Evolutionary conservation across 2,888 invertebrate species (phyloP).

Genomic region (Leucophora obtusa): DNA sequence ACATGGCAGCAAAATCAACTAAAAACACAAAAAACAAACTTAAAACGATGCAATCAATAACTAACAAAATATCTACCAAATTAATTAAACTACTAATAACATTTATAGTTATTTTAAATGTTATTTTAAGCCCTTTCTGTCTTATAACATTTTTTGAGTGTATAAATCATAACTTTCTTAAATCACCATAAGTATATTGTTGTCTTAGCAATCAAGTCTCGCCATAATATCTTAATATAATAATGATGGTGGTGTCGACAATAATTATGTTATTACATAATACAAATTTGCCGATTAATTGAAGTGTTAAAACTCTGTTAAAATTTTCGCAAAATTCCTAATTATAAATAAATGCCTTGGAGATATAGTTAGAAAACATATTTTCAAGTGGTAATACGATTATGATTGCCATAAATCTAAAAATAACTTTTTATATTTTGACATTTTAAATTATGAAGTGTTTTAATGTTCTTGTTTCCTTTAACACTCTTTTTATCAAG

Average conservation of each 20-base stretch:
- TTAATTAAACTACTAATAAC: no score
- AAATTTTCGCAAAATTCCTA: background rate
- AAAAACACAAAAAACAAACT: no score
- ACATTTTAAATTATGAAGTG: background rate
- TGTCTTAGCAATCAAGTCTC: background rate
- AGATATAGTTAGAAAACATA: background rate
- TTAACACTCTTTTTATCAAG: background rate
- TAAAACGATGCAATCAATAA: no score
- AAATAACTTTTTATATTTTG: background rate
- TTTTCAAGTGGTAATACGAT: background rate
- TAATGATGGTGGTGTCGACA: background rate
- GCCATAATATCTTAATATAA: background rate
- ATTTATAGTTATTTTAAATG: no score
- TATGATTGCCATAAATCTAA: conserved; percentile 1
- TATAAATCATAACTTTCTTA: background rate
- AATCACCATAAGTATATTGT: background rate
- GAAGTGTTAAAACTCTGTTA: background rate
- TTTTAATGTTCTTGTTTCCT: background rate
- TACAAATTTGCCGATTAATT: background rate
- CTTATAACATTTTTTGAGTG: no score
- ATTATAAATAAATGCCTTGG: background rate
- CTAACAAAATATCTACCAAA: no score
- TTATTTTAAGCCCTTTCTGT: no score
- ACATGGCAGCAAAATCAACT: no score
- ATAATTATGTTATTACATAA: background rate